Conservation (phyloP, 92 coral and sea anemone species). For the Palythoa grandis region DNA sequence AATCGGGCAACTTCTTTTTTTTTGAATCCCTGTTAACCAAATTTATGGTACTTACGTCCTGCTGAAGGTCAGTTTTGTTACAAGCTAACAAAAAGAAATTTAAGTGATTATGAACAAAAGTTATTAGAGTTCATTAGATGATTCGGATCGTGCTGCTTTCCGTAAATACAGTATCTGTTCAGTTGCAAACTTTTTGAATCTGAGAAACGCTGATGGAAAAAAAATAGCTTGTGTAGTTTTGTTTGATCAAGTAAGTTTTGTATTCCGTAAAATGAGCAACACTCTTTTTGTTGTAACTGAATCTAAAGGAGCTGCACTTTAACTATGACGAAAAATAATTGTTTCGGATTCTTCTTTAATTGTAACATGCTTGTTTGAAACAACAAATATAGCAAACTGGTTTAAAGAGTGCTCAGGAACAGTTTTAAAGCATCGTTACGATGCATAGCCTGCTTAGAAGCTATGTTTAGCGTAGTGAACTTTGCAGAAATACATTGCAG, state of each 20-base stretch:
- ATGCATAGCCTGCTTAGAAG: too few species aligned
- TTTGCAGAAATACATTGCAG: neutral
- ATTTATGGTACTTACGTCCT: neutral
- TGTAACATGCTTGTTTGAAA: too few species aligned
- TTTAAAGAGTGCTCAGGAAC: too few species aligned
- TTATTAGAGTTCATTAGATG: neutral
- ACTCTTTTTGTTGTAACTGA: neutral
- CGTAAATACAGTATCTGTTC: neutral
- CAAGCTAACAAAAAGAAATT: neutral
- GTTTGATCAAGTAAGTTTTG: neutral
- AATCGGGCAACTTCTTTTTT: neutral
- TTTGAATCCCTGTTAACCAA: neutral
- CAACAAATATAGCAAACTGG: too few species aligned
- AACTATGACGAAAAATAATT: neutral
- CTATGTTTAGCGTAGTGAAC: too few species aligned
- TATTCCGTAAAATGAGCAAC: neutral
- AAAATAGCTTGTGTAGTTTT: neutral
- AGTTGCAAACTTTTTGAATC: neutral
- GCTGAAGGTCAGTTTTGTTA: neutral
- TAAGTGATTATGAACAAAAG: neutral
- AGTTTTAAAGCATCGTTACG: too few species aligned
- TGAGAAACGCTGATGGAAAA: neutral
- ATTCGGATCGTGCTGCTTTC: constrained; percentile 3
- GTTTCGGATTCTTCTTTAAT: too few species aligned
- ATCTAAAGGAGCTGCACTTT: neutral